These are phyloP conservation scores for Cyrtonyx montezumae DNA, from an alignment of 2,113 vertebrate genomes.

Conservation along the genomic window DNA sequence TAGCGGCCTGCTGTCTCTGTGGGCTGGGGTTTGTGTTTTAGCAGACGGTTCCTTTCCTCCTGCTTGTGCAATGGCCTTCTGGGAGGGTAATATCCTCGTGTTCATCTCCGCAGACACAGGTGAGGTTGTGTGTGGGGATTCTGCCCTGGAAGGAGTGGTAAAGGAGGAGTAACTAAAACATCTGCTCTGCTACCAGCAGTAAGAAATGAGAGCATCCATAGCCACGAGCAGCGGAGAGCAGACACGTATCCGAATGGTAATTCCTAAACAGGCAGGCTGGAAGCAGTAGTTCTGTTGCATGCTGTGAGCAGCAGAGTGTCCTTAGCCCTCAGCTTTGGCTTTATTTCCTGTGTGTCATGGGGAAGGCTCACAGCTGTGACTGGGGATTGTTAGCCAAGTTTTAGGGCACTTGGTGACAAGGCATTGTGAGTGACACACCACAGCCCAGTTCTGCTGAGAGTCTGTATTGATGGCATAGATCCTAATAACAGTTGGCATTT, in stretches of 20 bases:
- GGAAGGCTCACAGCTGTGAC: background rate
- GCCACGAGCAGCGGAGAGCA: background rate
- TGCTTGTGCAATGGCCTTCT: background rate
- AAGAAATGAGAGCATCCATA: accelerated
- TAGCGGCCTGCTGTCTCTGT: too few species aligned
- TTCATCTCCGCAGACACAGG: background rate
- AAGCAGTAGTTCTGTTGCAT: background rate
- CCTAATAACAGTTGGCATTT: background rate
- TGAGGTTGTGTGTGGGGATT: background rate
- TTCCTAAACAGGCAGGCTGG: background rate
- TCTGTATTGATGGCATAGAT: background rate
- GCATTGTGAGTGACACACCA: background rate
- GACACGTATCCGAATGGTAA: background rate
- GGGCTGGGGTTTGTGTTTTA: background rate
- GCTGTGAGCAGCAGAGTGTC: background rate
- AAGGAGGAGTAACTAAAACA: background rate
- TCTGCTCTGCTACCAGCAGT: background rate
- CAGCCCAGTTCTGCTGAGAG: background rate
- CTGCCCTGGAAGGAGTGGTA: background rate
- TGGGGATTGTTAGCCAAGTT: background rate
- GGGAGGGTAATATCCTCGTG: background rate
- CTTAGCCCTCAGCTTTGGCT: background rate
- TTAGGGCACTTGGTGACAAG: background rate
- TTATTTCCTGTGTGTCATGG: accelerated
- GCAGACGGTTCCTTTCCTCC: background rate